phyloP scores from a whole-genome alignment of 2,113 vertebrate species.

The Colossoma macropomum region DNA sequence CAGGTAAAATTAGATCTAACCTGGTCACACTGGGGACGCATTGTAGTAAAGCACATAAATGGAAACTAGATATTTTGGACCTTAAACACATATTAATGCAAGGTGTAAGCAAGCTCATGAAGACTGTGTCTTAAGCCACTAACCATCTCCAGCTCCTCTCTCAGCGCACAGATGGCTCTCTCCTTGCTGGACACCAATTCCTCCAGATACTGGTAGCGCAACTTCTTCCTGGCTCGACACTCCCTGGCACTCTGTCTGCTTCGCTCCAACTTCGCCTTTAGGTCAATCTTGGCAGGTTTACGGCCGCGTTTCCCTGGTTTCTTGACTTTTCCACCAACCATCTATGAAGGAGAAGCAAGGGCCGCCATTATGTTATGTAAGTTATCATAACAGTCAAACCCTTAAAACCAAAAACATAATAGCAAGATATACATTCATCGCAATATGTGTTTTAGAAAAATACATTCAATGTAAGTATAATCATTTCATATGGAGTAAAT shows the following conservation, averaged over 20 bases:
- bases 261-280: constrained; percentile 96
- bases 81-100: no score
- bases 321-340: constrained; percentile 93
- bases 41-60: no score
- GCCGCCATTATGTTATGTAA: background rate
- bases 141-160: constrained; percentile 98
- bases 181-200: constrained; percentile 96
- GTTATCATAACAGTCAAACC: no score
- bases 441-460: no score
- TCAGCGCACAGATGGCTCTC: constrained; percentile 93
- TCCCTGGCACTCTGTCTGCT: constrained; percentile 96
- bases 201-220: constrained; percentile 96
- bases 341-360: constrained; percentile 67
- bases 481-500: no score
- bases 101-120: no score
- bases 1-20: no score
- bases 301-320: constrained; percentile 96
- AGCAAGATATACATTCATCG: no score
- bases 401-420: background rate
- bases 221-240: constrained; percentile 93
- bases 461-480: no score
- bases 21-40: no score
- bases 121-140: background rate
- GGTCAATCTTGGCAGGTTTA: constrained; percentile 95
- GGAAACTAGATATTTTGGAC: no score